Evolutionary conservation across 1,140 invertebrate species (phyloP).

Genomic region (Drosophila mayri): DNA sequence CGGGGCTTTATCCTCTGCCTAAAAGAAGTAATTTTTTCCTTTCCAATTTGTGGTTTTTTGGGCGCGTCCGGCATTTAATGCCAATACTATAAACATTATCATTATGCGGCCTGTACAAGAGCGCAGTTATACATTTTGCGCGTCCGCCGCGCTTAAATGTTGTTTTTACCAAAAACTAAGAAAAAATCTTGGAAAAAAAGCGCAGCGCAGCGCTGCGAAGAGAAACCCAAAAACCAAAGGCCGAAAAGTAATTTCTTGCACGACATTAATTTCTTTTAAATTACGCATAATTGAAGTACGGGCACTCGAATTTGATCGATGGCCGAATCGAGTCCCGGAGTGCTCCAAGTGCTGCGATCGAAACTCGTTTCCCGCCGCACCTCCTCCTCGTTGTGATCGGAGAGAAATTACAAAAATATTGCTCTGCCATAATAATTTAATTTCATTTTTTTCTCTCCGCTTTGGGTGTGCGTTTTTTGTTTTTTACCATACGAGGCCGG

Average conservation of each 20-base stretch:
- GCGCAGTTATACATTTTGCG: constrained; percentile 69
- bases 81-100: constrained; percentile 77
- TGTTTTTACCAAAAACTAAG: constrained; percentile 44
- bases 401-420: constrained; percentile 63
- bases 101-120: constrained; percentile 55
- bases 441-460: constrained; percentile 15
- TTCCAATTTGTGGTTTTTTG: constrained; percentile 44
- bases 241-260: constrained; percentile 81
- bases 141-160: constrained; percentile 62
- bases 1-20: constrained; percentile 4
- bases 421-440: constrained; percentile 72
- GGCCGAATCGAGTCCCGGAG: constrained; percentile 34
- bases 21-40: constrained; percentile 53
- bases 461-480: constrained; percentile 4
- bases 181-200: constrained; percentile 16
- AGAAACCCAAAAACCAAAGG: constrained; percentile 51
- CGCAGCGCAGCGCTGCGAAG: constrained; percentile 3
- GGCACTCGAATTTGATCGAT: constrained; percentile 75
- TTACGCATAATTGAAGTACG: constrained; percentile 82
- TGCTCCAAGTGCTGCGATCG: constrained; percentile 32
- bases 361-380: constrained; percentile 53
- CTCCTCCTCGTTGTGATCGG: constrained; percentile 13
- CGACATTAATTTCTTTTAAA: constrained; percentile 84
- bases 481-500: constrained; percentile 33
- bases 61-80: constrained; percentile 68